phyloP scores from a whole-genome alignment of 2,797 vertebrate genomes.

The Pitangus sulphuratus region DNA sequence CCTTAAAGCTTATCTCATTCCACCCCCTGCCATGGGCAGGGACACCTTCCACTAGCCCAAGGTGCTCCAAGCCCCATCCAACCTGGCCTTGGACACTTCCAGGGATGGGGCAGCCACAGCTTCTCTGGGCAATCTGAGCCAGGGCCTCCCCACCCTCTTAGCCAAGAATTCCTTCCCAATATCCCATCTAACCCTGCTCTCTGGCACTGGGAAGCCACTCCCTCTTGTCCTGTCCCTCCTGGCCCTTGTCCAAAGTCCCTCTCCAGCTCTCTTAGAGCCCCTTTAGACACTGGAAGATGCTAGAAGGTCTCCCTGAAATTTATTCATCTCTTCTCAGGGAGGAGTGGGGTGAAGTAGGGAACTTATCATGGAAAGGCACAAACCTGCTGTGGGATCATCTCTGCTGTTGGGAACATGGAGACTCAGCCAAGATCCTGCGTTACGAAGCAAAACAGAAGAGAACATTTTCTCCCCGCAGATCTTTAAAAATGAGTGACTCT shows the following conservation, averaged over 20 bases:
- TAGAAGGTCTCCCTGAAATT: neutral
- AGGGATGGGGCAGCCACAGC: neutral
- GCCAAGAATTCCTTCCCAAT: neutral
- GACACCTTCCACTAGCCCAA: neutral
- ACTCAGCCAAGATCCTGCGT: accelerated
- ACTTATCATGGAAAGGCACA: neutral
- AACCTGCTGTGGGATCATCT: neutral
- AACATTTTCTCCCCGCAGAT: constrained; percentile 31
- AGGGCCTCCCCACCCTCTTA: neutral
- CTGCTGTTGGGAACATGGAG: neutral
- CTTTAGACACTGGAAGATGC: accelerated
- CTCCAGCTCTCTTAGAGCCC: neutral
- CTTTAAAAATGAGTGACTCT: constrained; percentile 71
- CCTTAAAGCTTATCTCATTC: accelerated
- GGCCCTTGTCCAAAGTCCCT: neutral
- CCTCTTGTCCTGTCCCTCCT: neutral
- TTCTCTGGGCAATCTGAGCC: neutral
- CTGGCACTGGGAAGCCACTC: neutral
- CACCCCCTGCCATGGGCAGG: neutral
- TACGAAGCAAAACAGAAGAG: neutral
- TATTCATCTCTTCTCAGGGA: accelerated
- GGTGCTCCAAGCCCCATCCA: neutral
- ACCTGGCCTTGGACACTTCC: neutral
- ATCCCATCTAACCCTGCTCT: accelerated
- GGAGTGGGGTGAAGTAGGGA: neutral